phyloP scores from a whole-genome alignment of 2,888 invertebrate species.

The Masnerella sp. region DNA sequence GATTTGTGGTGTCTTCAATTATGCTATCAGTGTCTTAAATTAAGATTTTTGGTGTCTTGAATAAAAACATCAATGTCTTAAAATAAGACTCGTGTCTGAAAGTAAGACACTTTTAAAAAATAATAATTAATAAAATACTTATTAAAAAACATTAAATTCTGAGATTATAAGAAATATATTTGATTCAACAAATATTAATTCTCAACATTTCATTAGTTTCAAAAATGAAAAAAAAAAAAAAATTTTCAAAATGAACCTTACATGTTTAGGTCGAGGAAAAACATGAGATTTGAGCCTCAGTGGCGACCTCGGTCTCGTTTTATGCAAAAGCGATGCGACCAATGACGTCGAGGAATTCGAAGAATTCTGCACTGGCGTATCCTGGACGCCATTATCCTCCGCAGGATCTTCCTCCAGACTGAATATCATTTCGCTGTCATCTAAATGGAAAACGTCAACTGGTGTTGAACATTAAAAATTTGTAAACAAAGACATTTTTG shows the following conservation, averaged over 20 bases:
- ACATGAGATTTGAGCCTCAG: slow-evolving; percentile 74
- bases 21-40: no score
- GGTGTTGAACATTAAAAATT: no score
- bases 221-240: slow-evolving; percentile 9
- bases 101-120: no score
- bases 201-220: not conserved
- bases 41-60: no score
- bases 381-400: slow-evolving; percentile 66
- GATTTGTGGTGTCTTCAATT: no score
- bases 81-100: no score
- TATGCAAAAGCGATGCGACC: slow-evolving; percentile 73
- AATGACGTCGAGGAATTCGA: slow-evolving; percentile 44
- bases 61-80: no score
- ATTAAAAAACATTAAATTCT: not conserved
- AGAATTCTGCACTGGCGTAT: slow-evolving; percentile 6
- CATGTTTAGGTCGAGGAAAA: slow-evolving; percentile 64
- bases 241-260: slow-evolving; percentile 3
- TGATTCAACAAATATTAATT: not conserved
- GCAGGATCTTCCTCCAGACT: slow-evolving; percentile 87
- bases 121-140: not conserved
- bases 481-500: no score
- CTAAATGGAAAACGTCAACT: slow-evolving; percentile 68
- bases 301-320: slow-evolving; percentile 80
- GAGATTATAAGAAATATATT: no score
- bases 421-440: slow-evolving; percentile 89